Percentiles rank a stretch among this genome's conserved stretches.
Conservation (phyloP, 2,888 invertebrate genomes). For the Rhagonycha fulva region DNA sequence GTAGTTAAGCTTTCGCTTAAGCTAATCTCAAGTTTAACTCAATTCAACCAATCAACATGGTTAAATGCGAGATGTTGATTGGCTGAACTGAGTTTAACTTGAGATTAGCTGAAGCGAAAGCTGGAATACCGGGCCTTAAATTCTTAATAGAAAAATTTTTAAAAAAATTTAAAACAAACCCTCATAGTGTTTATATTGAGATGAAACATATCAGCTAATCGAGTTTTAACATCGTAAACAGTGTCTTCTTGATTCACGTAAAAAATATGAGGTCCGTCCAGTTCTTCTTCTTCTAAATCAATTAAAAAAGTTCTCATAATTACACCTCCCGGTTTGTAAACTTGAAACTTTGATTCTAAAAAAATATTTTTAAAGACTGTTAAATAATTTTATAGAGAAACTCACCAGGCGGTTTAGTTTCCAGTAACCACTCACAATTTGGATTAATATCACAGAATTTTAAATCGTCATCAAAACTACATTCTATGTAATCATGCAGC, state of each 20-base stretch:
- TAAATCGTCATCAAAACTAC: slow-evolving; percentile 67
- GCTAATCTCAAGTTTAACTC: too few species aligned
- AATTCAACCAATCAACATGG: too few species aligned
- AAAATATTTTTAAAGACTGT: neutral
- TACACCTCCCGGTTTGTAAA: slow-evolving; percentile 65
- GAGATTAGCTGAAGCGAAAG: too few species aligned
- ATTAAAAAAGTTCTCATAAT: slow-evolving; percentile 66
- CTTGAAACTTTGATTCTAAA: slow-evolving; percentile 59
- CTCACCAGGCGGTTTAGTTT: slow-evolving; percentile 63
- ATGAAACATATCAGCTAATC: slow-evolving; percentile 58
- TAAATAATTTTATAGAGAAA: neutral
- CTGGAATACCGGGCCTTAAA: too few species aligned
- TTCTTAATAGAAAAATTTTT: neutral
- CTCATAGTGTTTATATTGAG: slow-evolving; percentile 42
- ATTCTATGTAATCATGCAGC: slow-evolving; percentile 65
- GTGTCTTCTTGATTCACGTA: slow-evolving; percentile 63
- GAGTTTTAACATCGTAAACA: slow-evolving; percentile 61
- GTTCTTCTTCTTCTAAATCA: slow-evolving; percentile 63
- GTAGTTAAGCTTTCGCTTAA: too few species aligned
- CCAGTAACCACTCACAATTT: slow-evolving; percentile 67
- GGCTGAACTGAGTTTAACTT: too few species aligned
- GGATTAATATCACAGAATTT: slow-evolving; percentile 56
- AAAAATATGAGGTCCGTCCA: slow-evolving; percentile 64
- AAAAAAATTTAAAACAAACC: slow-evolving; percentile 5
- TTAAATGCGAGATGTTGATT: too few species aligned